Percentiles rank a stretch among this genome's conserved stretches.
phyloP scores from a whole-genome alignment of 2,797 vertebrate genomes.

The Octomys mimax region DNA sequence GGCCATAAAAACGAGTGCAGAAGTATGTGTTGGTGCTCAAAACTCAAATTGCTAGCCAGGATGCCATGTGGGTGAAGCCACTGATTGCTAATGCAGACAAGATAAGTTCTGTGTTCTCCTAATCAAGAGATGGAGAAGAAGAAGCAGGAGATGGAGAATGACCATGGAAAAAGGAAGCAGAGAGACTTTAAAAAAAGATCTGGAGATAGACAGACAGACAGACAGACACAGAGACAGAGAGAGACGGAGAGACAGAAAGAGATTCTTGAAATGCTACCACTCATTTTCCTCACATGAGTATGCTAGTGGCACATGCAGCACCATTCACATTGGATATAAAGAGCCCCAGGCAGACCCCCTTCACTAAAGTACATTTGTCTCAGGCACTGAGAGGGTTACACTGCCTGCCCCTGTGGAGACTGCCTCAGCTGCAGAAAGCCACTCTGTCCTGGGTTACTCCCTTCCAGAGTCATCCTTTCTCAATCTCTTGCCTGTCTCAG shows the following conservation, averaged over 20 bases:
- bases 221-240: background rate
- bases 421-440: background rate
- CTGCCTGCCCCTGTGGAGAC: background rate
- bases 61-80: background rate
- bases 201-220: background rate
- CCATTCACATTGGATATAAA: background rate
- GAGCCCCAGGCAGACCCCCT: background rate
- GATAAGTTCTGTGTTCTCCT: background rate
- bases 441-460: background rate
- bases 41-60: background rate
- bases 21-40: background rate
- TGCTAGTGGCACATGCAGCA: background rate
- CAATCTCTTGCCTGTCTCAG: background rate
- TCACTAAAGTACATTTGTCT: background rate
- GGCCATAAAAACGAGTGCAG: background rate
- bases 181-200: background rate
- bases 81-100: background rate
- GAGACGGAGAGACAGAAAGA: background rate
- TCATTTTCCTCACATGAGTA: background rate
- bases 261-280: background rate
- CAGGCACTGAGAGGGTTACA: too few species aligned
- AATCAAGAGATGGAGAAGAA: background rate
- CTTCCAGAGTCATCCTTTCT: background rate
- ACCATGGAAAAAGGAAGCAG: background rate
- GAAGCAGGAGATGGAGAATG: background rate